Evolutionary conservation across 2,113 vertebrate species (phyloP).

Genomic region (Cynocephalus volans): DNA sequence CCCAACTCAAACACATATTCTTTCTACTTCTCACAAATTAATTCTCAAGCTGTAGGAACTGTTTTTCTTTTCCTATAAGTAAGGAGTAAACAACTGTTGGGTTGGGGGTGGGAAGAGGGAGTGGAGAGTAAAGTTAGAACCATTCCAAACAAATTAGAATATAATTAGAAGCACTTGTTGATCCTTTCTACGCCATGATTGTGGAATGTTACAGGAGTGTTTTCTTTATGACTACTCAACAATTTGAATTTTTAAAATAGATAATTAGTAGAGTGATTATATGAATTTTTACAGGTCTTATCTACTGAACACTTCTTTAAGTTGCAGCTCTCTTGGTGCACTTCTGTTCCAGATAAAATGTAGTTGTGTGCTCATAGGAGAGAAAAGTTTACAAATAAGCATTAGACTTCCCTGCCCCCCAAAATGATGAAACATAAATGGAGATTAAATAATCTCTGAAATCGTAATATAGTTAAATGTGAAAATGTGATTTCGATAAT

Average conservation of each 20-base stretch:
- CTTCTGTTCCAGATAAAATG: not conserved
- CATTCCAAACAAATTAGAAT: conserved; percentile 43
- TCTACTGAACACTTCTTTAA: not conserved
- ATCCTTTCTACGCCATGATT: conserved; percentile 9
- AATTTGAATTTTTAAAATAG: conserved; percentile 56
- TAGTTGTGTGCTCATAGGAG: not conserved
- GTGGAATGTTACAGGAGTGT: conserved; percentile 9
- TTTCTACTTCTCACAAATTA: conserved; percentile 37
- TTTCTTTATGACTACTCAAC: conserved; percentile 65
- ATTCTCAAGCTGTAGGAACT: not conserved
- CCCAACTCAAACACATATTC: not conserved
- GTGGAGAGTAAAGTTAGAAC: not conserved
- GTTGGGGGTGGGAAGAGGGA: not conserved
- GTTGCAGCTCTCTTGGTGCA: not conserved
- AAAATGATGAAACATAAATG: not conserved
- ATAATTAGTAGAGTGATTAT: conserved; percentile 51
- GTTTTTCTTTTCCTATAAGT: not conserved
- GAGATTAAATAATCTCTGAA: conserved; percentile 36
- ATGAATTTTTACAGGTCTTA: not conserved
- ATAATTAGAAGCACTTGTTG: conserved; percentile 59
- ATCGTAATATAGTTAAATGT: conserved; percentile 13
- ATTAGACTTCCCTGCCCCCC: not conserved
- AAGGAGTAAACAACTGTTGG: not conserved
- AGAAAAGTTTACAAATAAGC: conserved; percentile 44
- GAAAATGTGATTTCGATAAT: conserved; percentile 46